Evolutionary conservation across 2,888 invertebrate genomes (phyloP).

Genomic region (Rambutsinella grinnellia): DNA sequence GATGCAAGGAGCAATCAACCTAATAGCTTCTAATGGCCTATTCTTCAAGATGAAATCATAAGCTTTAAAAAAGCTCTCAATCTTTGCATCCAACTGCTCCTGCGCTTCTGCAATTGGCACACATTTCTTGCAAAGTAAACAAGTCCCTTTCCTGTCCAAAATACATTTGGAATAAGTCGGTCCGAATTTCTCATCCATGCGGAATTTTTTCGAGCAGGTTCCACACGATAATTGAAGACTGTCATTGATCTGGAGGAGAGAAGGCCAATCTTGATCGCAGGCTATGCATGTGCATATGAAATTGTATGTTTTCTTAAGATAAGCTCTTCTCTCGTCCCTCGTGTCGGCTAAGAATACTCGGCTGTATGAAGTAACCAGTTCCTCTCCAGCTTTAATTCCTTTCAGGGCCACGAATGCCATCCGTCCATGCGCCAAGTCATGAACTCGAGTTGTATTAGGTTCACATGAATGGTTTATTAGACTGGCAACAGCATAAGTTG

Average conservation of each 20-base stretch:
- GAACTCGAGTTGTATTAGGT: constrained; percentile 82
- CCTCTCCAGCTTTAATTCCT: constrained; percentile 78
- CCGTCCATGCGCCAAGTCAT: constrained; percentile 65
- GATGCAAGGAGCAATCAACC: constrained; percentile 46
- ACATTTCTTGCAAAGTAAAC: constrained; percentile 23
- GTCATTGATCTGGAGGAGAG: constrained; percentile 43
- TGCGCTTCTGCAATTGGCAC: constrained; percentile 9
- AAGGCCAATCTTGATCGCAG: constrained; percentile 80
- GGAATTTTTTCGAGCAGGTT: constrained; percentile 26
- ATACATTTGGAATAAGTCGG: constrained; percentile 32
- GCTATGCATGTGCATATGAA: constrained; percentile 85
- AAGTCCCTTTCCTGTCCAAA: constrained; percentile 38
- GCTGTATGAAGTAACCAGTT: constrained; percentile 85
- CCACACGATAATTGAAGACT: constrained; percentile 29
- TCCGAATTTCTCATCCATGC: constrained; percentile 30
- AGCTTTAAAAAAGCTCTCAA: constrained; percentile 57
- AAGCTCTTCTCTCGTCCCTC: constrained; percentile 72
- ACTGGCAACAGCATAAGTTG: constrained; percentile 82
- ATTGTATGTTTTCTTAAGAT: constrained; percentile 80
- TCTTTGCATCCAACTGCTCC: constrained; percentile 49
- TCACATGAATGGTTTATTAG: constrained; percentile 90
- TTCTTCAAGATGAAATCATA: constrained; percentile 60
- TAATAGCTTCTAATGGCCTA: constrained; percentile 61
- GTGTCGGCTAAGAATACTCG: constrained; percentile 79
- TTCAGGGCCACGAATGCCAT: constrained; percentile 74